Conservation (phyloP, 2,113 vertebrate genomes). For the Dascyllus trimaculatus region DNA sequence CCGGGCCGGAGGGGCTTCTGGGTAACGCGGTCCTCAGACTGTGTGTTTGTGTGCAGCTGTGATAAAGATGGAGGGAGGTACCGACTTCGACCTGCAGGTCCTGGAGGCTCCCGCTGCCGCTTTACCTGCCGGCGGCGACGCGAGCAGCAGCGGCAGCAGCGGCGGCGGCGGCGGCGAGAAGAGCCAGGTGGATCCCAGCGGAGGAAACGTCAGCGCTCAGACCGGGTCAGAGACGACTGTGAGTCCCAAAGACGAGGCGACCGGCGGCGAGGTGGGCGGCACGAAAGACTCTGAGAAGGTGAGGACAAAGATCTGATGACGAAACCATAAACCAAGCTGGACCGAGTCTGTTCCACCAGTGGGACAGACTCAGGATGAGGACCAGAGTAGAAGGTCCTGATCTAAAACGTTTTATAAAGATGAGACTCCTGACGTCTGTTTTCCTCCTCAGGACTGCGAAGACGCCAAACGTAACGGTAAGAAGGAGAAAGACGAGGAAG, state of each 20-base stretch:
- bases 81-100: conserved; percentile 90
- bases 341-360: too few relatives aligned
- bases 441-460: not conserved
- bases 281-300: conserved; percentile 21
- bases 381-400: too few relatives aligned
- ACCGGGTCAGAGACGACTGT: rapidly evolving
- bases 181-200: conserved; percentile 20
- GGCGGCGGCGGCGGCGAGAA: conserved; percentile 14
- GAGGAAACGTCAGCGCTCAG: not conserved
- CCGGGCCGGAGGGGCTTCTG: not conserved
- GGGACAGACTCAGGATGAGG: too few relatives aligned
- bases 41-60: conserved; percentile 82
- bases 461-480: conserved; percentile 49
- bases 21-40: conserved; percentile 3
- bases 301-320: too few relatives aligned
- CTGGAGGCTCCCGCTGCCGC: conserved; percentile 82
- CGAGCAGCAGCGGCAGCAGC: not conserved
- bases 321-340: too few relatives aligned
- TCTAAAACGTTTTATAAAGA: too few relatives aligned
- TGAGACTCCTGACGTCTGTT: too few relatives aligned
- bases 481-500: conserved; percentile 61
- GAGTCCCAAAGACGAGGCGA: not conserved
- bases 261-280: not conserved
- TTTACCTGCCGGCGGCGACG: conserved; percentile 61
- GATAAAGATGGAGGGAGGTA: conserved; percentile 95